These are phyloP conservation scores for Ectropis crepuscularia DNA, from an alignment of 2,888 invertebrate genomes.

Conservation along the genomic window DNA sequence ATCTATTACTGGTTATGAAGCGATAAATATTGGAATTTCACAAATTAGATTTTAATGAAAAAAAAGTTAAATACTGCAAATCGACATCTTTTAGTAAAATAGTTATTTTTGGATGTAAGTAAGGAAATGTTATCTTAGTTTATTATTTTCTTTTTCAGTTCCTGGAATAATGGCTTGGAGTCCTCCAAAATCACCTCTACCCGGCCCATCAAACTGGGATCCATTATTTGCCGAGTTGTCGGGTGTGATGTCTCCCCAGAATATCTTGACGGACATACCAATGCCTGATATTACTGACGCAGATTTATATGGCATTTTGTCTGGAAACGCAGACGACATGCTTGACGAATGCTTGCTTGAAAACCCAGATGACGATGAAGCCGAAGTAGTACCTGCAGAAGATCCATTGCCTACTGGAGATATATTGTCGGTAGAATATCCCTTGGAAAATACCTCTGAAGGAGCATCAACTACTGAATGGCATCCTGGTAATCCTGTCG, in stretches of 20 bases:
- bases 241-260: conserved; percentile 28
- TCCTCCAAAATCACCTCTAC: conserved; percentile 13
- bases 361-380: conserved; percentile 24
- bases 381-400: conserved; percentile 7
- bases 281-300: conserved; percentile 20
- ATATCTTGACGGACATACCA: conserved; percentile 22
- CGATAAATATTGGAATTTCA: no score
- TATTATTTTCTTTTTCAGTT: conserved; percentile 9
- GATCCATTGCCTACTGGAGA: no score
- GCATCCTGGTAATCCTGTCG: conserved; percentile 16
- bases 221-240: conserved; percentile 23
- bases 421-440: no score
- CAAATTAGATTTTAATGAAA: no score
- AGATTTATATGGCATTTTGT: conserved; percentile 34
- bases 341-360: conserved; percentile 32
- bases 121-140: no score
- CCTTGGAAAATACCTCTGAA: conserved; percentile 16
- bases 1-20: no score
- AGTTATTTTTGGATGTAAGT: conserved; percentile 1
- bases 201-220: conserved; percentile 19
- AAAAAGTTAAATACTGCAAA: no score
- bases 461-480: conserved; percentile 3
- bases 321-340: conserved; percentile 20
- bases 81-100: no score
- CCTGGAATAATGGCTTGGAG: conserved; percentile 20